Percentiles rank a stretch among this genome's conserved stretches.
Conservation (phyloP, 2,888 invertebrate species). For the Auanema freiburgensis region DNA sequence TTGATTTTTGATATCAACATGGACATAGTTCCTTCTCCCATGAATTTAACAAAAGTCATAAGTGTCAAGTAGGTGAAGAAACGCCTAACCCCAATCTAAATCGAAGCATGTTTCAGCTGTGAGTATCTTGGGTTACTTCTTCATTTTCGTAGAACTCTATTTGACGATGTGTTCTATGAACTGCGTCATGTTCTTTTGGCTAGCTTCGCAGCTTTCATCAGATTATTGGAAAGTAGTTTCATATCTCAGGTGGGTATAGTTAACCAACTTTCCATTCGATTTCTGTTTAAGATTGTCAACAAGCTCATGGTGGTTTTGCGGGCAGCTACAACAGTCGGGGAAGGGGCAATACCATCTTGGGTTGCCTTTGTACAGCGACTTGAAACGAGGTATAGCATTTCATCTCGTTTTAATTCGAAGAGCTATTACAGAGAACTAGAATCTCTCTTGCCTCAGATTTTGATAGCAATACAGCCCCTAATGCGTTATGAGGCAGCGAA, state of each 20-base stretch:
- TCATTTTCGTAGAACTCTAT: slow-evolving; percentile 12
- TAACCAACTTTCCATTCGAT: background rate
- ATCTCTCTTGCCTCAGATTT: slow-evolving; percentile 19
- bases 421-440: slow-evolving; percentile 9
- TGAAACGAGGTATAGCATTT: background rate
- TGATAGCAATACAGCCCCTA: slow-evolving; percentile 22
- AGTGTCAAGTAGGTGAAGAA: background rate
- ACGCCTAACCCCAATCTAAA: background rate
- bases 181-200: slow-evolving; percentile 7
- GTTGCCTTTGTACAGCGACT: slow-evolving; percentile 11
- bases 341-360: slow-evolving; percentile 16
- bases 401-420: background rate
- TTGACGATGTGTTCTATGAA: slow-evolving; percentile 19
- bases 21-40: background rate
- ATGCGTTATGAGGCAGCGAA: slow-evolving; percentile 12
- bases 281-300: slow-evolving; percentile 11
- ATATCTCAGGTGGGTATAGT: slow-evolving; percentile 11
- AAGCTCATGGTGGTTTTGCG: slow-evolving; percentile 17
- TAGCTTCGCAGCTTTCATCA: slow-evolving; percentile 14
- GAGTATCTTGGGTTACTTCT: slow-evolving; percentile 23
- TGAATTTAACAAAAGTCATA: background rate
- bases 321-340: slow-evolving; percentile 14
- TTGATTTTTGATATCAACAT: background rate
- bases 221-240: slow-evolving; percentile 12
- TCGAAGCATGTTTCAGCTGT: slow-evolving; percentile 10